These are phyloP conservation scores for Petrolisthes manimaculis DNA, from an alignment of 2,888 invertebrate species.

Conservation along the genomic window DNA sequence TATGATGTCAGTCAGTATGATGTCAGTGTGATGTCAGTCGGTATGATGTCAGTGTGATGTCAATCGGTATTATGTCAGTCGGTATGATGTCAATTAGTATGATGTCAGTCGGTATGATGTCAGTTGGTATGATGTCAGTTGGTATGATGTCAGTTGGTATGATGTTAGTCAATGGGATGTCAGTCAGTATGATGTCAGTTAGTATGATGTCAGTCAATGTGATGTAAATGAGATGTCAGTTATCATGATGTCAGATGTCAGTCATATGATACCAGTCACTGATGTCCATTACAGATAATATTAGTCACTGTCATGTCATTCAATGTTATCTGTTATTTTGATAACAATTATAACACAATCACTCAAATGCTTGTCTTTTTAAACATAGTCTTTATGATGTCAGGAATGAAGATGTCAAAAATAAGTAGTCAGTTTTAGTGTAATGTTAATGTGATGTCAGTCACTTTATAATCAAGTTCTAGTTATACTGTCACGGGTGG, in stretches of 20 bases:
- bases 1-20: background rate
- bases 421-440: too few relatives aligned
- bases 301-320: background rate
- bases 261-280: background rate
- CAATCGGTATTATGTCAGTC: conserved; percentile 7
- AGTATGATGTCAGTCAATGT: conserved; percentile 7
- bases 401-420: too few relatives aligned
- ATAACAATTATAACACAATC: background rate
- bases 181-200: background rate
- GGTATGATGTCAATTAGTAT: background rate
- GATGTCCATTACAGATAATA: background rate
- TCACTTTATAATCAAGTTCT: too few relatives aligned
- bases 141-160: background rate
- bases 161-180: background rate
- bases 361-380: background rate
- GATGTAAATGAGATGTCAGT: conserved; percentile 4
- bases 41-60: background rate
- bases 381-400: too few relatives aligned
- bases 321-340: background rate
- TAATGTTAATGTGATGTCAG: too few relatives aligned
- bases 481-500: too few relatives aligned
- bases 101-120: background rate
- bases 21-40: background rate
- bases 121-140: background rate
- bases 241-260: conserved; percentile 8